Conservation (phyloP, 2,888 invertebrate species). For the Oxyteleia sp. region DNA sequence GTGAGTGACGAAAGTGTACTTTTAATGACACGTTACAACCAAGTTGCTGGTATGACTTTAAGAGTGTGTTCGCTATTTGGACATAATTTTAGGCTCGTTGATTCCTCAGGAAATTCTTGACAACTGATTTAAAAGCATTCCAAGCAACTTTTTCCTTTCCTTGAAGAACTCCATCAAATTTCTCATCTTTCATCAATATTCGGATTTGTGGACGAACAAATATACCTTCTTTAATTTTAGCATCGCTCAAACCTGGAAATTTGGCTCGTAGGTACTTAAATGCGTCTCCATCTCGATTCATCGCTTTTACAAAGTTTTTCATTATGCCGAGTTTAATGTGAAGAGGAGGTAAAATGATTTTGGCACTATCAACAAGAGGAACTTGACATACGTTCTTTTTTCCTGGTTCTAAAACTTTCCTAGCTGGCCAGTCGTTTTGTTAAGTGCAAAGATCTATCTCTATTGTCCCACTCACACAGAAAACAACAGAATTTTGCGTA, state of each 20-base stretch:
- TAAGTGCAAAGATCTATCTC: constrained; percentile 10
- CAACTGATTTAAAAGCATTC: no score
- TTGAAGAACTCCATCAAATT: no score
- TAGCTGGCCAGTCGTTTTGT: constrained; percentile 3
- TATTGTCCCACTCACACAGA: constrained; percentile 17
- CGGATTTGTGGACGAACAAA: constrained; percentile 17
- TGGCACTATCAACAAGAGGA: background rate
- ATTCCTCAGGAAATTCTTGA: no score
- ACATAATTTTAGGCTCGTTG: no score
- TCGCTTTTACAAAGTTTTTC: constrained; percentile 12
- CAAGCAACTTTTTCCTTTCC: no score
- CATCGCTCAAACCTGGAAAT: background rate
- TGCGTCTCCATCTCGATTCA: background rate
- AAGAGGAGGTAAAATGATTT: background rate
- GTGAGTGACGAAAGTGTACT: no score
- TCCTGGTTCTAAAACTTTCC: constrained; percentile 2
- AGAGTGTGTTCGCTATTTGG: no score
- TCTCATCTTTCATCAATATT: no score
- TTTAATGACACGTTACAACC: no score
- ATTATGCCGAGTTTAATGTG: constrained; percentile 9
- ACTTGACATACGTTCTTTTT: background rate
- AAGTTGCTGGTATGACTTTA: no score
- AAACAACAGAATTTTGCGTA: constrained; percentile 11
- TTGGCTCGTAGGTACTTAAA: no score
- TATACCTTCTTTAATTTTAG: constrained; percentile 5